Evolutionary conservation across 1,140 invertebrate species (phyloP).

Genomic region (Papilio helenus): DNA sequence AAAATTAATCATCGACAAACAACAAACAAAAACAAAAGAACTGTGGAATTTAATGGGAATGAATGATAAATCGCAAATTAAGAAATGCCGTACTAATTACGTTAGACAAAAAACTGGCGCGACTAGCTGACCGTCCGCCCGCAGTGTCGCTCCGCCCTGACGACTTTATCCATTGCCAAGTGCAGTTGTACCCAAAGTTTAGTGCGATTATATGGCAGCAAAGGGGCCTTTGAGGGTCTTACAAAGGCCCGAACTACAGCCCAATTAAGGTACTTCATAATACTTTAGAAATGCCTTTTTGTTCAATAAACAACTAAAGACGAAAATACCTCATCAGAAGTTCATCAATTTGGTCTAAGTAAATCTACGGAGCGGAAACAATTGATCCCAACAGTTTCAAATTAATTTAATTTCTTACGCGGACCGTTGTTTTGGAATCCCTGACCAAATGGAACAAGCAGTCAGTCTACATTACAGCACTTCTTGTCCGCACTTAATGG

Average conservation of each 20-base stretch:
- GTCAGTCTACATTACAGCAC: not conserved
- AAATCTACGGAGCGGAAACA: too few species aligned
- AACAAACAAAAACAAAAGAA: not conserved
- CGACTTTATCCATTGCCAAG: not conserved
- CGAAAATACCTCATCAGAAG: too few species aligned
- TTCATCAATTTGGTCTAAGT: too few species aligned
- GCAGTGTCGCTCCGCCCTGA: not conserved
- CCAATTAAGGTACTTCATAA: not conserved
- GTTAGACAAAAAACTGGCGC: slow-evolving; percentile 1
- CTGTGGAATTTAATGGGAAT: not conserved
- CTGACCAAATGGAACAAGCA: not conserved
- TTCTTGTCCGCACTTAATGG: not conserved
- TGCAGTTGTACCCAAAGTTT: not conserved
- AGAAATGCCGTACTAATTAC: slow-evolving; percentile 24
- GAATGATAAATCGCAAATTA: slow-evolving; percentile 25
- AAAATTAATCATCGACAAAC: too few species aligned
- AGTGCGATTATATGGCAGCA: not conserved
- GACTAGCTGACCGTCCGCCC: not conserved
- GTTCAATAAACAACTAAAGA: too few species aligned
- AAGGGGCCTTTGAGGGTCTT: not conserved
- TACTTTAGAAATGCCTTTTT: too few species aligned
- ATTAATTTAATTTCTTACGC: not conserved
- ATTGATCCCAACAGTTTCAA: too few species aligned
- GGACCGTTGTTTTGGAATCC: not conserved
- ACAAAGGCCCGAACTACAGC: not conserved